These are phyloP conservation scores for cat (Felis catus) DNA, from an alignment of 2,113 vertebrate genomes.

Conservation along the genomic window DNA sequence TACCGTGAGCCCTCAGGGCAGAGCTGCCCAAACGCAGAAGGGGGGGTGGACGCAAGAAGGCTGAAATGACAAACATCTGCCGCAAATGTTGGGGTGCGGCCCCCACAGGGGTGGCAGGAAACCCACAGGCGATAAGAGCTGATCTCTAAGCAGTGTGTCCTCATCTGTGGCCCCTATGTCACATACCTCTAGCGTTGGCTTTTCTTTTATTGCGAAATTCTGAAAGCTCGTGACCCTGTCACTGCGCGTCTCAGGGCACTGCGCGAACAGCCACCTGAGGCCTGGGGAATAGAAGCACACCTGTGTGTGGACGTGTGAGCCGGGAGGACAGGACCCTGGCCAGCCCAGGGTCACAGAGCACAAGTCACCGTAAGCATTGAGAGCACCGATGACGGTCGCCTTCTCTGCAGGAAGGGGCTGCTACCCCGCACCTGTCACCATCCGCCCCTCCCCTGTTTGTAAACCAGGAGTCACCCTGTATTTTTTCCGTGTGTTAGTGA, in stretches of 20 bases:
- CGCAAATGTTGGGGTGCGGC: background rate
- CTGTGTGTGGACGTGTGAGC: too few species aligned
- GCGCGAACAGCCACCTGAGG: background rate
- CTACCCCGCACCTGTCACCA: accelerated
- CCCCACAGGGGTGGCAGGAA: background rate
- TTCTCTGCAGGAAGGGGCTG: background rate
- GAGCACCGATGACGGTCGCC: accelerated
- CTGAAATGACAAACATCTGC: too few species aligned
- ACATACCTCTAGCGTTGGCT: accelerated
- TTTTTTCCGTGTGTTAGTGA: background rate
- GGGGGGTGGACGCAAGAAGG: background rate
- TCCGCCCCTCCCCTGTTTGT: too few species aligned
- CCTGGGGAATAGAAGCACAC: background rate
- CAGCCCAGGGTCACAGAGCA: background rate
- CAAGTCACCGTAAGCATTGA: accelerated
- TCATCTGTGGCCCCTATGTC: background rate
- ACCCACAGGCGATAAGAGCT: accelerated
- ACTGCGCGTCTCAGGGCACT: background rate
- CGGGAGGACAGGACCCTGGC: too few species aligned
- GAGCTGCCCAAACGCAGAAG: background rate
- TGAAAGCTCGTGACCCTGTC: background rate
- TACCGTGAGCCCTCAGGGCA: background rate
- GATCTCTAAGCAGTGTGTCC: accelerated
- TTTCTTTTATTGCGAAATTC: background rate
- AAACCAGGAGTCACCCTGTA: accelerated